Evolutionary conservation across 2,888 invertebrate species (phyloP), one percentile per base, ranked within the genome.

Genomic region (Platerodrilus igneus): DNA sequence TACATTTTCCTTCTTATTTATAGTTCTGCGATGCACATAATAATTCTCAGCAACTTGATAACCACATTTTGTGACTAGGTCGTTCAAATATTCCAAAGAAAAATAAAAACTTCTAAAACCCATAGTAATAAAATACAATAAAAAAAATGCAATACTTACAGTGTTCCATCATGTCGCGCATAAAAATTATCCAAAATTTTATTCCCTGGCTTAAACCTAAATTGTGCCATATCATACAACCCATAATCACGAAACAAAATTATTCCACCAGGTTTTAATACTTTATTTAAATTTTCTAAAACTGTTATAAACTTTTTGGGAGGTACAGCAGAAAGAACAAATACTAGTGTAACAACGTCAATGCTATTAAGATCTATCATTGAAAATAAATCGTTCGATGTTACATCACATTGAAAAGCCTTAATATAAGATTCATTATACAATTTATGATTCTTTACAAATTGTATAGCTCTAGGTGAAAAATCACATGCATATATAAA

Each of bases 151-250:
- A 11, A 28, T 28, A 54, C 53, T 50, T 62, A 83, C 79, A 93
- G 79, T 0, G 96, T 97, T 1, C 95, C 95, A 77, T 99, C 97
- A 66, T 96, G 96, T 10, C 97, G 72, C 76, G 92, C 87, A 63
- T 97, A 99, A 55, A 94, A 87, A 63, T 93, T 89, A 2, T 96
- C 93, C 0, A 80, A 68, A 31, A 97, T 86, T 67, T 96, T 95
- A 60, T 90, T 84, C 0, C 94, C 95, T 0, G 91, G 80, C 46
- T 89, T 86, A 63, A 99, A 99, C 19, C 97, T 74, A 31, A 97
- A 62, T 72, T 96, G 95, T 0, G 97, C 91, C 86, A 96, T 91
- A 64, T 97, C 97, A 59, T 93, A 86, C 0, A 91, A 71, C 0
- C 93, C 97, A 67, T 97, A 99, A 68, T 97, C 97, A 45, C 97